Base-by-base conservation (phyloP, 2,797 vertebrate genomes). In the Tragelaphus oryx region DNA sequence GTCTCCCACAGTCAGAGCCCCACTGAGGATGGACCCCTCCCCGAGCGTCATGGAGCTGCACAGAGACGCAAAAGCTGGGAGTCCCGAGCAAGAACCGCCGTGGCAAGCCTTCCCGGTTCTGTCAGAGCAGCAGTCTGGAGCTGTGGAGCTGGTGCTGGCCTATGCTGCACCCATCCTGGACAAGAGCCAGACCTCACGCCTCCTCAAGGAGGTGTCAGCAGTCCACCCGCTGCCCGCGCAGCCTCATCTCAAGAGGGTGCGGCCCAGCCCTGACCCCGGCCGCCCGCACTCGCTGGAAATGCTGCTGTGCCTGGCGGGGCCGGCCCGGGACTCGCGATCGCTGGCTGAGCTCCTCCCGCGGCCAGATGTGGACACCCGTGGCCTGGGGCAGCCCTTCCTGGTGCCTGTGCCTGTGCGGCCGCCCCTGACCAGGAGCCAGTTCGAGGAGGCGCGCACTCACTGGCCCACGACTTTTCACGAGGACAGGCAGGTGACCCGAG, bases 401-500 rank as follows among this genome's bases (percentile, higher is more conserved):
- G 99, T 99, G 4, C 97, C 95, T 0, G 98, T 99, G 87, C 99
- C 99, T 0, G 98, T 98, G 0, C 96, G 97, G 1, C 98, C 98
- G 0, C 99, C 99, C 6, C 91, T 99, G 90, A 99, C 99, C 13
- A 98, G 99, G 84, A 98, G 98, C 60, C 99, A 99, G 96, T 99
- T 99, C 37, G 99, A 99, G 88, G 96, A 97, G 81, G 99, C 98
- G 0, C 99, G 97, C 17, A 96, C 83, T 46, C 98, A 99, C 93
- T 99, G 99, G 99, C 99, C 99, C 44, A 99, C 98, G 0, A 98
- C 99, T 8, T 99, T 99, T 93, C 99, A 99, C 0, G 99, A 99
- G 94, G 99, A 99, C 97, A 99, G 99, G 57, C 98, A 96, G 54
- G 96, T 99, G 92, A 99, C 98, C 0, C 98, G 98, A 0, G 99